Evolutionary conservation across 1,140 invertebrate genomes (phyloP).

Genomic region (Ips nitidus): DNA sequence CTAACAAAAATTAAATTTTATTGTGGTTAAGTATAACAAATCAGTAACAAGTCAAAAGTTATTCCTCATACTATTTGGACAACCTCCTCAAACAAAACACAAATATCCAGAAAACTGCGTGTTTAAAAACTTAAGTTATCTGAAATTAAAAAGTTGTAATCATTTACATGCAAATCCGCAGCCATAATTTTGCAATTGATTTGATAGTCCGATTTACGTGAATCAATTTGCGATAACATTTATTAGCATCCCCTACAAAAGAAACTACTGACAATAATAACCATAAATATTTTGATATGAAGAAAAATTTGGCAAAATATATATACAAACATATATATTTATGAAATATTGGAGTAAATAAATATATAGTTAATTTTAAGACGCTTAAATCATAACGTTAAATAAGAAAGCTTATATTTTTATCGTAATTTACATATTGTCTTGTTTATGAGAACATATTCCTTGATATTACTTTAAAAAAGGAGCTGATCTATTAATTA

Average conservation of each 20-base stretch:
- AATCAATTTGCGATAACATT: neutral
- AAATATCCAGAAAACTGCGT: too few relatives aligned
- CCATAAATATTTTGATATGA: conserved; percentile 17
- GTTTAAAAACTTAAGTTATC: too few relatives aligned
- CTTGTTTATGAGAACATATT: conserved; percentile 8
- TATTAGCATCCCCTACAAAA: conserved; percentile 2
- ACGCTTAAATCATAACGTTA: conserved; percentile 16
- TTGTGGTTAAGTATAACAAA: too few relatives aligned
- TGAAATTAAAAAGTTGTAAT: too few relatives aligned
- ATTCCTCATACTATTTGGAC: too few relatives aligned
- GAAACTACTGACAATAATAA: conserved; percentile 20
- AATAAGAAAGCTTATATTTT: conserved; percentile 18
- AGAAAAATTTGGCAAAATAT: conserved; percentile 10
- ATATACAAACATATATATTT: conserved; percentile 19
- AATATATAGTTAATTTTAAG: conserved; percentile 5
- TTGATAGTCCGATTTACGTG: too few relatives aligned
- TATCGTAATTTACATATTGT: conserved; percentile 12
- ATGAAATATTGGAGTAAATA: conserved; percentile 17
- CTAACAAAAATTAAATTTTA: too few relatives aligned
- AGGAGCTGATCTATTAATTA: neutral
- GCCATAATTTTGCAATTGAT: too few relatives aligned
- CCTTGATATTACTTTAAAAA: conserved; percentile 7
- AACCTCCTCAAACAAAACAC: too few relatives aligned
- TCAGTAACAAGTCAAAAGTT: too few relatives aligned
- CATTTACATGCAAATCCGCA: too few relatives aligned